phyloP scores from a whole-genome alignment of 2,888 invertebrate species.

The Drosophila pseudotakahashii region DNA sequence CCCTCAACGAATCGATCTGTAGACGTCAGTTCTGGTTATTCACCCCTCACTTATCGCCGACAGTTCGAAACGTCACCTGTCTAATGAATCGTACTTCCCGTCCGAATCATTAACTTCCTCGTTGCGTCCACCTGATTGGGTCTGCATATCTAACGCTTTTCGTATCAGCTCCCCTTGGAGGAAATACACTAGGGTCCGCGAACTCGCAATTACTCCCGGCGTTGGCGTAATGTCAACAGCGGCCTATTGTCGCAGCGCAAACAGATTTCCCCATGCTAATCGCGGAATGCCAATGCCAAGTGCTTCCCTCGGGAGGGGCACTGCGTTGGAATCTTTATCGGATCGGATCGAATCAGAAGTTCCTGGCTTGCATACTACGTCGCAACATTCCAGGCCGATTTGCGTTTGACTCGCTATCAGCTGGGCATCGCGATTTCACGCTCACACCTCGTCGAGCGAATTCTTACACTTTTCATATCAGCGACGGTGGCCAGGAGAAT shows the following conservation, averaged over 20 bases:
- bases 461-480: conserved; percentile 37
- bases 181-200: conserved; percentile 5
- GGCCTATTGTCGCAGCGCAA: conserved; percentile 44
- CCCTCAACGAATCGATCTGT: neutral
- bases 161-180: neutral
- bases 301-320: conserved; percentile 7
- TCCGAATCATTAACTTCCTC: neutral
- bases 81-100: neutral
- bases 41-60: neutral
- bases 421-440: conserved; percentile 14
- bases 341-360: conserved; percentile 4
- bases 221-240: conserved; percentile 44
- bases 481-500: conserved; percentile 1
- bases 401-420: conserved; percentile 28
- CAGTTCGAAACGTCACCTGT: neutral
- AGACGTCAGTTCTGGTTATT: conserved; percentile 2
- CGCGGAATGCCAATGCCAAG: conserved; percentile 42
- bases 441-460: conserved; percentile 14
- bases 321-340: conserved; percentile 6
- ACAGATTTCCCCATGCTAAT: conserved; percentile 30
- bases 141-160: neutral
- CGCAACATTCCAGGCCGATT: neutral
- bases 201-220: conserved; percentile 41
- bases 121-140: conserved; percentile 8
- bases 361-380: conserved; percentile 18